Evolutionary conservation across 2,888 invertebrate genomes (phyloP).

Genomic region (Sarcophaga caerulescens): DNA sequence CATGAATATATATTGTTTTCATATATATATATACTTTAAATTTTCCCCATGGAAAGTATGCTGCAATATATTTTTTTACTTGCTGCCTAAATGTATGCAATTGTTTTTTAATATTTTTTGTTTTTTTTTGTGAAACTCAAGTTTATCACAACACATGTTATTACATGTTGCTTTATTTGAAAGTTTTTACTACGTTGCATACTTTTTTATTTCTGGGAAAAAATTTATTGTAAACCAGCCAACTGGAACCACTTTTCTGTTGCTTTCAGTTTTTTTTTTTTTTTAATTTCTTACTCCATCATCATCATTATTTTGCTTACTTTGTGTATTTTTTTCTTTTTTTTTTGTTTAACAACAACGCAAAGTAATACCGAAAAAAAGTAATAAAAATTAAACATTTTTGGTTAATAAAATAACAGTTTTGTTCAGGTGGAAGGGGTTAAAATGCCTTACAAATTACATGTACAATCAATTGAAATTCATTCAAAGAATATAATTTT

Average conservation of each 20-base stretch:
- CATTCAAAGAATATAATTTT: not conserved
- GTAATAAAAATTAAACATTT: constrained; percentile 1
- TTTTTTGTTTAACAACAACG: not conserved
- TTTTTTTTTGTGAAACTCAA: constrained; percentile 23
- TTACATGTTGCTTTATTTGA: constrained; percentile 44
- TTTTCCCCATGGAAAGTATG: not conserved
- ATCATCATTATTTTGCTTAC: not conserved
- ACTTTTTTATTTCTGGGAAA: constrained; percentile 3
- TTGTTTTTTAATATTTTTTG: not conserved
- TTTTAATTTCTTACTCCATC: constrained; percentile 1
- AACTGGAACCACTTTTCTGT: constrained; percentile 15
- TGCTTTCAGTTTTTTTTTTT: not conserved
- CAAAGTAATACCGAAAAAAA: not conserved
- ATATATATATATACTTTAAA: constrained; percentile 2
- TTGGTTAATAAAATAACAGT: not conserved
- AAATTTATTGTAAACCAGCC: constrained; percentile 15
- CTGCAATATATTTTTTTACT: constrained; percentile 1
- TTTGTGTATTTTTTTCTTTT: not conserved
- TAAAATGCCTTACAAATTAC: not conserved
- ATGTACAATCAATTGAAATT: not conserved
- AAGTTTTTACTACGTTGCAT: constrained; percentile 16
- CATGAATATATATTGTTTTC: constrained; percentile 11
- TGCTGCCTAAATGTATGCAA: constrained; percentile 11
- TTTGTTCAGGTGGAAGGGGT: not conserved
- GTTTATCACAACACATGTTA: constrained; percentile 49